Evolutionary conservation across 1,140 invertebrate species (phyloP), one percentile per base, ranked within the genome.

Genomic region (Hypsibius dujardini): DNA sequence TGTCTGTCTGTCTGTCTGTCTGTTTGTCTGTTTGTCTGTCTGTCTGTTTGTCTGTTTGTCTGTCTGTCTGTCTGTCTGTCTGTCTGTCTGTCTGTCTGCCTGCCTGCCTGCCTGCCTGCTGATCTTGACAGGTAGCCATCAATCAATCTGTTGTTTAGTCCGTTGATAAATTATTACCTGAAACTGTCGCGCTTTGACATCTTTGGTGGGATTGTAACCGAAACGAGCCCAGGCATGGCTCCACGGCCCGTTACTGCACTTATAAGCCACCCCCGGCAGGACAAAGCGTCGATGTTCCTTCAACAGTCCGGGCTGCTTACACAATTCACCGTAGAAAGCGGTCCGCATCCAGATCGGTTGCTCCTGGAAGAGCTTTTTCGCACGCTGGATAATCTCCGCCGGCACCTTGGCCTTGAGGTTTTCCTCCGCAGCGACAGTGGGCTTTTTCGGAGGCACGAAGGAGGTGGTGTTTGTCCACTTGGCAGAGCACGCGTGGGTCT

Each of bases 101-200:
- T n/a, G n/a, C n/a, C n/a, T n/a, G n/a, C n/a, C n/a, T n/a, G n/a
- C n/a, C n/a, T n/a, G n/a, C n/a, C n/a, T n/a, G n/a, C n/a, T n/a
- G n/a, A n/a, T n/a, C n/a, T n/a, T n/a, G n/a, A n/a, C n/a, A n/a
- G n/a, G n/a, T n/a, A n/a, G n/a, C n/a, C n/a, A n/a, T n/a, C n/a
- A n/a, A n/a, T n/a, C n/a, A n/a, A n/a, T 56, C 50, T n/a, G 7
- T n/a, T 56, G 50, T 7, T 7, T 56, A 56, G 50, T 56, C n/a
- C n/a, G 50, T n/a, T 56, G 50, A 56, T 56, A n/a, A 56, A 56
- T 56, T n/a, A n/a, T n/a, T n/a, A n/a, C n/a, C 50, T 67, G 62
- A 14, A 14, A 42, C 45, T 67, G 3, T 12, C 62, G 62, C 7
- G 3, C 45, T 42, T 67, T 42, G 7, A 42, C 12, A 42, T 67